A percentile compares a stretch with the other conserved stretches of the same genome.
Conservation (phyloP, 2,888 invertebrate genomes). For the Cyclophora albipunctata region DNA sequence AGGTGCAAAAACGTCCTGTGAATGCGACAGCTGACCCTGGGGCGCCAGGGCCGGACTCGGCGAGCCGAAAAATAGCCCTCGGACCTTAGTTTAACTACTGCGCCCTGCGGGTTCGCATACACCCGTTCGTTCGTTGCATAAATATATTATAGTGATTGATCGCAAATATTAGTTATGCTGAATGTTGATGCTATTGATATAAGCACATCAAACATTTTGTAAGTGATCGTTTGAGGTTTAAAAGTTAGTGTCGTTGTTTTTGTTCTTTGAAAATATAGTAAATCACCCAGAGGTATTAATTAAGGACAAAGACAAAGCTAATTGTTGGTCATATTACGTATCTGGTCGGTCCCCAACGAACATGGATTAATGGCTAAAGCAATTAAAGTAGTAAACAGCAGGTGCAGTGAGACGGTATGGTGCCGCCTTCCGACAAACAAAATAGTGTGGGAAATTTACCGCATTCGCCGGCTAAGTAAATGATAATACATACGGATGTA, state of each 20-base stretch:
- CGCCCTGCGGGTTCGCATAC: too few species aligned
- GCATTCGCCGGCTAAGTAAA: constrained; percentile 27
- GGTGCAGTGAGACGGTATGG: constrained; percentile 48
- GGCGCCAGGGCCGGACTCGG: constrained; percentile 37
- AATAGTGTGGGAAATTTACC: constrained; percentile 53
- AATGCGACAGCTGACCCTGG: constrained; percentile 62
- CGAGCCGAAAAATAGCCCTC: constrained; percentile 1
- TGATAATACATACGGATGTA: constrained; percentile 25
- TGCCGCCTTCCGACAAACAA: constrained; percentile 43
- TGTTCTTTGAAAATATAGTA: too few species aligned
- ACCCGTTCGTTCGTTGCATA: too few species aligned
- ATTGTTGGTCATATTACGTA: constrained; percentile 26
- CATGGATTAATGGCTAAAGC: constrained; percentile 63
- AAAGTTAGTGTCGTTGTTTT: too few species aligned
- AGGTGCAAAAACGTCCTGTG: constrained; percentile 63
- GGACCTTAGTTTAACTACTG: too few species aligned
- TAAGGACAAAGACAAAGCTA: too few species aligned
- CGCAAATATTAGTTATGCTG: too few species aligned
- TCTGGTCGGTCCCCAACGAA: constrained; percentile 44
- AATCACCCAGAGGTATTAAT: too few species aligned
- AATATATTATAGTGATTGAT: too few species aligned
- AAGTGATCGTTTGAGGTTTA: too few species aligned
- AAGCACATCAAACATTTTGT: too few species aligned
- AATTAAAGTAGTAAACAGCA: constrained; percentile 69
- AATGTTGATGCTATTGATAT: too few species aligned